A percentile compares a stretch with the other conserved stretches of the same genome.
Evolutionary conservation across 2,888 invertebrate genomes (phyloP).

Genomic region (Sepiola atlantica): DNA sequence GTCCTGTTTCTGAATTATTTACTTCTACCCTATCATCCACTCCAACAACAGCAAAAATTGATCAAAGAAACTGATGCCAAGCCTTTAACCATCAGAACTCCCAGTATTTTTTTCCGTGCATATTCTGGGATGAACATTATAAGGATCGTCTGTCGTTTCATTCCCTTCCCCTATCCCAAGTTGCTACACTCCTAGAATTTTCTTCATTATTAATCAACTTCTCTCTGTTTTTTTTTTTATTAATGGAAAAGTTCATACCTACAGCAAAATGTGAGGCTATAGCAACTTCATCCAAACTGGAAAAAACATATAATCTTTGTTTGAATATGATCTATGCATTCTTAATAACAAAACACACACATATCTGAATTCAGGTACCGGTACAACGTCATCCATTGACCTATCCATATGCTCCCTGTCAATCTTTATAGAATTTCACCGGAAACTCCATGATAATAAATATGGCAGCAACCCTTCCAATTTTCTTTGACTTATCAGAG

Average conservation of each 20-base stretch:
- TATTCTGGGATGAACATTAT: background rate
- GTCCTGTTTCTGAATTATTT: background rate
- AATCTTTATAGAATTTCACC: too few relatives aligned
- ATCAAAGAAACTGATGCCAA: background rate
- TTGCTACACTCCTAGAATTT: background rate
- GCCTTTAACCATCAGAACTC: background rate
- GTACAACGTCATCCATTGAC: too few relatives aligned
- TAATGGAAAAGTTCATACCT: too few relatives aligned
- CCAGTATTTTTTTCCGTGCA: background rate
- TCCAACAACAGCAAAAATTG: background rate
- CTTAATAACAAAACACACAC: too few relatives aligned
- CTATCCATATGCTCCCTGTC: too few relatives aligned
- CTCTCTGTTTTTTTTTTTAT: too few relatives aligned
- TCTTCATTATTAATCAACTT: background rate
- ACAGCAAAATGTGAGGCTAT: background rate
- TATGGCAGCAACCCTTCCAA: too few relatives aligned
- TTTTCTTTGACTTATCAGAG: too few relatives aligned
- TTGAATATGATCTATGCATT: too few relatives aligned
- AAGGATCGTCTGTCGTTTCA: background rate
- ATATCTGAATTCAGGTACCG: too few relatives aligned
- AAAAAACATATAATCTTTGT: background rate
- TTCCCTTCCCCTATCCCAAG: background rate
- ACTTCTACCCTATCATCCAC: background rate
- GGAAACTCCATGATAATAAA: too few relatives aligned
- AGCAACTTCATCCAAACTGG: slow-evolving; percentile 32